Evolutionary conservation across 2,888 invertebrate genomes (phyloP), one percentile per base, ranked within the genome.

Genomic region (Unio delphinus): DNA sequence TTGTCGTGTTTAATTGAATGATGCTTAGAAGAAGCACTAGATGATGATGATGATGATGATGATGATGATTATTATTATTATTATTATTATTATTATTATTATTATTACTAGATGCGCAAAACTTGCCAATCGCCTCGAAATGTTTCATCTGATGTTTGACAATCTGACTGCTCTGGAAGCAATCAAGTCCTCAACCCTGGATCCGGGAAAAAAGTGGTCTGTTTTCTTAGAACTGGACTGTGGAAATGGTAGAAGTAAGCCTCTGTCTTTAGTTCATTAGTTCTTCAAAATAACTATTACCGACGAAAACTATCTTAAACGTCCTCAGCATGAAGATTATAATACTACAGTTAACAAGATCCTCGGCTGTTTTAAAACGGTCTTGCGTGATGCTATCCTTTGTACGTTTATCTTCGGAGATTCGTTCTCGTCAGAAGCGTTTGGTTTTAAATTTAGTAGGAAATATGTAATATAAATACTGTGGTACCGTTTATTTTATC

Each of bases 71-170:
- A 61, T 60, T 8, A n/a, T 60, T 8, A 28, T 28, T 23, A 60
- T 23, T 60, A 60, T 60, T 28, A 28, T 60, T 28, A 23, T 60
- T 60, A 23, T 28, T 64, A 15, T 8, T 20, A 55, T 56, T 18
- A 18, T 66, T 63, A 11, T 69, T 61, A 62, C 59, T 65, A 80
- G 76, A 18, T 80, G 74, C 45, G 30, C 28, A 28, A 64, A 64
- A 59, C 61, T 82, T 30, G 66, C 78, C 11, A 67, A 76, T 23
- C 69, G 72, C 60, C 75, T 87, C 28, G 61, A 78, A 5, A 66
- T 64, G 54, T 86, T 86, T 68, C 86, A 87, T 65, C 70, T 88
- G 58, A 73, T 88, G 78, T 66, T 86, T 18, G 82, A 83, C 62
- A 81, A 76, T 65, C 57, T n/a, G 28, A 68, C 74, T 30, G 66